Evolutionary conservation across 2,888 invertebrate genomes (phyloP), one percentile per base, ranked within the genome.

Genomic region (Nemoura dubitans): DNA sequence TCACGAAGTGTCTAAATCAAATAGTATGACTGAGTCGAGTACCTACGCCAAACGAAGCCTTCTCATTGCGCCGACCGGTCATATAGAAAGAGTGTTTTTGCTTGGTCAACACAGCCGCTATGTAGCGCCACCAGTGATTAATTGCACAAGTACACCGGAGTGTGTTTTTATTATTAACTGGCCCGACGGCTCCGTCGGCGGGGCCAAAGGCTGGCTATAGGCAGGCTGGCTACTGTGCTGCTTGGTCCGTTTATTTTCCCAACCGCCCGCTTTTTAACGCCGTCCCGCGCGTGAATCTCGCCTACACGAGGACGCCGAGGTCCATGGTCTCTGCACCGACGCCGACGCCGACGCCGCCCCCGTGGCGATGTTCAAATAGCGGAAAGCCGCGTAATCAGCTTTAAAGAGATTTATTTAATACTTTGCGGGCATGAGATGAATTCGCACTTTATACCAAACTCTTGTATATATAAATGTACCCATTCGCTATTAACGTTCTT

Each of bases 381-480:
- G 87, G 87, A 87, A 87, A 87, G 85, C 85, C 85, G 86, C 86
- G 86, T 87, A 87, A 87, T 87, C 87, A 86, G 87, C 87, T 87
- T 87, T 87, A 86, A 86, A 86, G 86, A 87, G 87, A 87, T 87
- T 87, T 87, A 87, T 87, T 87, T 87, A 86, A 87, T 87, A 87
- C 87, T 87, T 87, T 86, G 87, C 83, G 87, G 87, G 76, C 59
- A 29, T 76, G 85, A 85, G 87, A 87, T 87, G 87, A 87, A 87
- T 86, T 87, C 87, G 77, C 87, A 85, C 82, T 84, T 84, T 84
- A 84, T 76, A 30, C 81, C n/a, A 81, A 81, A 42, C 83, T 83
- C 42, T 83, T 42, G 36, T 83, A 42, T 42, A 83, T 83, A 42
- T 42, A 83, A 59, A 28, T 27, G 27, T 59, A 59, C 16, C 59